Conservation (phyloP, 2,113 vertebrate species). For the Alces alces region DNA sequence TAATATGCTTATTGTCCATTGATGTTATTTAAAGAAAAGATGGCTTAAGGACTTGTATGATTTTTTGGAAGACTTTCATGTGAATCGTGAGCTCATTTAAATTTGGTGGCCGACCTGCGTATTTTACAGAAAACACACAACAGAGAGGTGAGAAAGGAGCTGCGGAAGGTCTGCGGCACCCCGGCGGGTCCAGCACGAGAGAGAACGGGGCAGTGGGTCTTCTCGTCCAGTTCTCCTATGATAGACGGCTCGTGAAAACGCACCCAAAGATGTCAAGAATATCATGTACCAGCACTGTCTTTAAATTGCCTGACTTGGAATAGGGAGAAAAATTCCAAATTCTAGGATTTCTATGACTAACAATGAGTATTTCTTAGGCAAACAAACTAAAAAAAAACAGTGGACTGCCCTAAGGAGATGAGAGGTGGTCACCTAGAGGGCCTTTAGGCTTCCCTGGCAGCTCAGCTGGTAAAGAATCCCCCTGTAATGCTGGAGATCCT, state of each 20-base stretch:
- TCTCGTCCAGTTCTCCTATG: too few species aligned
- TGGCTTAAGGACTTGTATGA: background rate
- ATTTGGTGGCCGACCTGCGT: background rate
- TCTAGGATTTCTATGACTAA: background rate
- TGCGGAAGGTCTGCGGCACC: accelerated
- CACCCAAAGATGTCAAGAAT: background rate
- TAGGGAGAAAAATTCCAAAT: background rate
- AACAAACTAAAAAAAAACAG: background rate
- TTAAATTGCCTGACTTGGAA: background rate
- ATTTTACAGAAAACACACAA: background rate
- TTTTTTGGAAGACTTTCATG: background rate
- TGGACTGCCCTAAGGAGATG: background rate
- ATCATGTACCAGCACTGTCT: background rate
- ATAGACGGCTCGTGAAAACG: accelerated
- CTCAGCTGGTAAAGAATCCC: background rate
- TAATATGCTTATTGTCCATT: background rate
- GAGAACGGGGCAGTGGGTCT: accelerated
- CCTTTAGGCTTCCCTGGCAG: background rate
- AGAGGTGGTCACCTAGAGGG: too few species aligned
- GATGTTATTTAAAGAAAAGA: background rate
- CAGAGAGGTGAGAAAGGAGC: too few species aligned
- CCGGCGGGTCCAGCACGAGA: accelerated
- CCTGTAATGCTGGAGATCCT: background rate
- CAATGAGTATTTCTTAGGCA: background rate
- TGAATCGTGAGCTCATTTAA: background rate